Base-by-base conservation (phyloP, 2,888 invertebrate genomes). In the Resseliella maxima region DNA sequence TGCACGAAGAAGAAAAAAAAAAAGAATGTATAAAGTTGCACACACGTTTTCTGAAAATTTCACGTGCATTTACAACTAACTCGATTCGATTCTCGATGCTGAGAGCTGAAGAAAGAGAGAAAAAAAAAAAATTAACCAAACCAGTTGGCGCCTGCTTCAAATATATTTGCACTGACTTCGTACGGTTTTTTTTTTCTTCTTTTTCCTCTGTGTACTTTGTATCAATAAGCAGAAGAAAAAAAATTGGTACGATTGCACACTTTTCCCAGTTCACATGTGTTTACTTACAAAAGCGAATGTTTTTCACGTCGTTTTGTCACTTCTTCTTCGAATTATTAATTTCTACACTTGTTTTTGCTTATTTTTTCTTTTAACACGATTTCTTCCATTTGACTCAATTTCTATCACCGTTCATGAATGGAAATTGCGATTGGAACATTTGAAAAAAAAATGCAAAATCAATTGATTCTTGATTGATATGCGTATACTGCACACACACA, bases 141-240 rank as follows among this genome's bases (percentile, higher is more conserved):
- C 24, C 59, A 59, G 59, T 59, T 59, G 59, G 24, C 59, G 24
- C 59, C 59, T 59, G 59, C 24, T 59, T 59, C 10, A 59, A 59
- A 59, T 50, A 8, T 50, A 5, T 50, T 50, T 6, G 21, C 50
- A 18, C 50, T 8, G 50, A 24, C 18, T 59, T 24, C 12, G 24
- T 27, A 3, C 24, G 5, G 59, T 50, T 21, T 50, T 50, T 50
- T 50, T 21, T 50, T 21, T 50, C 50, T 50, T 59, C 59, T 24
- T 1, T 8, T 50, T 50, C 46, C 2, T 15, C 18, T 50, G 8
- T 8, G 46, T 50, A n/a, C n/a, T n/a, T 50, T 50, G 8, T 50
- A 18, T 50, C 18, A 15, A 2, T 50, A 8, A 50, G 12, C 46
- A 8, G 18, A 50, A 8, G 27, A 35, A n/a, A n/a, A n/a, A n/a